Conservation (phyloP, 2,113 vertebrate genomes). For the Tetraodon nigroviridis region DNA sequence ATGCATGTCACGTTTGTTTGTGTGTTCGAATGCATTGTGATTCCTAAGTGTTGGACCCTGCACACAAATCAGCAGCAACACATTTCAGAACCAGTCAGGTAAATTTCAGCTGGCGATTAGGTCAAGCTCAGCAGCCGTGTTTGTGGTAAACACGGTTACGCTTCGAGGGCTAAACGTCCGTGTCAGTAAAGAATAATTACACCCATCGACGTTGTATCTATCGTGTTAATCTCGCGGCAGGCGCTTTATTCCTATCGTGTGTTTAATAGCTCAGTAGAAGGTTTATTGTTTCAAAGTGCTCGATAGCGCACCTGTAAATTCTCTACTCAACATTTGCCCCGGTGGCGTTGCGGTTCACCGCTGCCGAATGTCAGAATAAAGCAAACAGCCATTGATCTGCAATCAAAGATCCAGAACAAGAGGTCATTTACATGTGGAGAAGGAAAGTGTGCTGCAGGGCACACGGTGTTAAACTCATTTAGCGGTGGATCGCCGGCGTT, state of each 20-base stretch:
- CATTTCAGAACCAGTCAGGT: conserved; percentile 62
- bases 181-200: conserved; percentile 82
- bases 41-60: conserved; percentile 22
- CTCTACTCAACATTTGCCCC: conserved; percentile 84
- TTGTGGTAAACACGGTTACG: conserved; percentile 71
- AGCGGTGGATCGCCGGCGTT: conserved; percentile 68
- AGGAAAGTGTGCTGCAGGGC: conserved; percentile 73
- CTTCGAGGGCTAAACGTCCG: conserved; percentile 62
- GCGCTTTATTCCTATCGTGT: conserved; percentile 86
- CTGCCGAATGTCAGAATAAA: conserved; percentile 87
- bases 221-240: conserved; percentile 76
- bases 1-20: neutral
- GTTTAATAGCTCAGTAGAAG: conserved; percentile 83
- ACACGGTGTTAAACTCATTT: conserved; percentile 78
- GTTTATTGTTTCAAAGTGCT: conserved; percentile 89
- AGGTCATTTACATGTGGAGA: conserved; percentile 86
- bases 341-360: conserved; percentile 82
- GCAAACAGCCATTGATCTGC: conserved; percentile 73
- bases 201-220: conserved; percentile 65
- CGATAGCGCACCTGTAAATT: conserved; percentile 85
- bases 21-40: too few species aligned
- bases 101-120: conserved; percentile 64
- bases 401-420: conserved; percentile 79
- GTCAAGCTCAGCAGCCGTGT: conserved; percentile 64
- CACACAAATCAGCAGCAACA: conserved; percentile 45